Evolutionary conservation across 2,797 vertebrate species (phyloP).

Genomic region (Numenius phaeopus): DNA sequence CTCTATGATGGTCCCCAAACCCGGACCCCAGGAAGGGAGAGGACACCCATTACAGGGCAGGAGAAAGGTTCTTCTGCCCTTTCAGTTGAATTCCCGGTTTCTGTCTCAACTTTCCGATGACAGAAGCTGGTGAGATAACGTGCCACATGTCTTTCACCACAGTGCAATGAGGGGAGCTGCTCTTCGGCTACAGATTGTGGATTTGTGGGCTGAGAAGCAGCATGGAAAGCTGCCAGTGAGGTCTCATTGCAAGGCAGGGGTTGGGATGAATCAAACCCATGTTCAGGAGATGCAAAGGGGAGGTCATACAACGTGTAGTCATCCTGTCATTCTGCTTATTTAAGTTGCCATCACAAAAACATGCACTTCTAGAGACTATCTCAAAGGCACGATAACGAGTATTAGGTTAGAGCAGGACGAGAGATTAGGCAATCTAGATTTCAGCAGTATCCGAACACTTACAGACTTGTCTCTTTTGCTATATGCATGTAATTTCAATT

Average conservation of each 20-base stretch:
- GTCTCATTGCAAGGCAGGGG: background rate
- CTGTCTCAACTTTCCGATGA: background rate
- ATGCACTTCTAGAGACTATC: background rate
- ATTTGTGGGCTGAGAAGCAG: background rate
- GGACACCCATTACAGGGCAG: background rate
- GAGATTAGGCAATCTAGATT: background rate
- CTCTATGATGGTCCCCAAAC: background rate
- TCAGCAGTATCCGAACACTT: background rate
- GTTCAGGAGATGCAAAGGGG: background rate
- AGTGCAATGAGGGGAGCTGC: background rate
- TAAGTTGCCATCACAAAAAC: background rate
- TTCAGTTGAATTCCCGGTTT: accelerated
- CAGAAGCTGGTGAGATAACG: background rate
- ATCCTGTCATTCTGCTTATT: background rate
- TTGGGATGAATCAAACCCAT: background rate
- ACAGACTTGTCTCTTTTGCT: background rate
- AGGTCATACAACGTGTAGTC: accelerated
- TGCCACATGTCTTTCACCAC: accelerated
- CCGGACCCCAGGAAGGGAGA: background rate
- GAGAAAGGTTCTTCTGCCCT: background rate
- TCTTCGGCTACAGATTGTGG: background rate
- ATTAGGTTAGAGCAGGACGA: background rate
- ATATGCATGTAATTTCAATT: background rate
- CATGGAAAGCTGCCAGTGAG: accelerated
- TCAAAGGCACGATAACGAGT: accelerated